Evolutionary conservation across 2,888 invertebrate species (phyloP).

Genomic region (Cyclophora punctaria): DNA sequence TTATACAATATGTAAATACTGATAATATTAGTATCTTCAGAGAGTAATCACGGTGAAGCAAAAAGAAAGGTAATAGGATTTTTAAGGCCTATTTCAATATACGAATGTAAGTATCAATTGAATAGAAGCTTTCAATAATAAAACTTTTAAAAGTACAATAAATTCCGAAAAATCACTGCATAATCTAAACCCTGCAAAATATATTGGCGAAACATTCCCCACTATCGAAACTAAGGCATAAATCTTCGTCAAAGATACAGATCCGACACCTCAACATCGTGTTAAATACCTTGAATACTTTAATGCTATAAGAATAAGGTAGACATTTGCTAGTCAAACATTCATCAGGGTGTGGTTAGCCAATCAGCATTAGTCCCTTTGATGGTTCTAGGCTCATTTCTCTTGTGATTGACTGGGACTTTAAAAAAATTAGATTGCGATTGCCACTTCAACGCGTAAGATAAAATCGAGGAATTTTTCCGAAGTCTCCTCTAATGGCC

Average conservation of each 20-base stretch:
- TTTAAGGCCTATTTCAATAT: too few species aligned
- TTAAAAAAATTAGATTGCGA: slow-evolving; percentile 69
- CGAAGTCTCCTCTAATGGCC: slow-evolving; percentile 59
- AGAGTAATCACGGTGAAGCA: too few species aligned
- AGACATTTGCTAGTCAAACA: slow-evolving; percentile 15
- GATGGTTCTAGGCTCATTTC: slow-evolving; percentile 64
- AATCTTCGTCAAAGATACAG: slow-evolving; percentile 56
- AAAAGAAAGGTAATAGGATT: too few species aligned
- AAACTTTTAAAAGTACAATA: not conserved
- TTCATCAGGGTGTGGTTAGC: slow-evolving; percentile 33
- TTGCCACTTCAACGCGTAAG: slow-evolving; percentile 64
- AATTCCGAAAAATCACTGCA: too few species aligned
- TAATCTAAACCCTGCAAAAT: too few species aligned
- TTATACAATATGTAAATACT: too few species aligned
- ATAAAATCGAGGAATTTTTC: slow-evolving; percentile 64
- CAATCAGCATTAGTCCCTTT: slow-evolving; percentile 69
- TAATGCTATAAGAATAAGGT: slow-evolving; percentile 17
- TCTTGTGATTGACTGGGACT: slow-evolving; percentile 63
- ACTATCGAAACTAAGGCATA: slow-evolving; percentile 29
- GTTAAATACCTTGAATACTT: slow-evolving; percentile 11
- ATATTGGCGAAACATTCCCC: slow-evolving; percentile 1
- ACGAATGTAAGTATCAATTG: too few species aligned
- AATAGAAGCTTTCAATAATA: not conserved
- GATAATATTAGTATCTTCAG: too few species aligned
- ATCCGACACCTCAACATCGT: slow-evolving; percentile 23